Base-by-base conservation (phyloP, 2,888 invertebrate genomes). In the Trissolcus brochymenae region DNA sequence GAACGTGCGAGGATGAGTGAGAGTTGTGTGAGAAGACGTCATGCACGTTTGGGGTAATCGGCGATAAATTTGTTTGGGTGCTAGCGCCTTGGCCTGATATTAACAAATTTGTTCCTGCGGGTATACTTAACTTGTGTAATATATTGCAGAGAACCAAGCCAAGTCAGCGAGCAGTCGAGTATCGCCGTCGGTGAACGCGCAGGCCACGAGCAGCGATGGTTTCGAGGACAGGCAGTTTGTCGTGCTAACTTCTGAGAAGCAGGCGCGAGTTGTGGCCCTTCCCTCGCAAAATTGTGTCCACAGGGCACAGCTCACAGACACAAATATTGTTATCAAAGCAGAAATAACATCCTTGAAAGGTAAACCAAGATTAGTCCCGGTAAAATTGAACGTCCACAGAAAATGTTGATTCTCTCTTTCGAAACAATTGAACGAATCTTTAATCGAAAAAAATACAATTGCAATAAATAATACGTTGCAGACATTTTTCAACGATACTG, bases 211-310 rank as follows among this genome's bases (percentile, higher is more conserved):
- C 75, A 90, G 88, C 76, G 91, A 90, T 81, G 86, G 91, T 83
- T 88, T 91, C 84, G 93, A 93, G 84, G 97, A 98, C 90, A 92
- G 96, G 80, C 98, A 98, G 92, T 97, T 96, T 90, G 95, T 96
- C 81, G 96, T 97, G 64, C 93, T 98, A 83, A 95, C 95, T 79
- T 97, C 97, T 74, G 98, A 98, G 91, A 98, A 97, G 90, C 96
- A 98, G 91, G 97, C 96, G 78, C 93, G 96, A 84, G 96, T 98
- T 80, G 95, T 98, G 80, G 96, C 97, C 81, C 92, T 98, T 87
- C 98, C 98, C 80, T 97, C 97, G 84, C 98, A 98, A 90, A 96
- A 95, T 89, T 97, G 97, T 91, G 94, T 97, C 83, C 97, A 96
- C 91, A 93, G 97, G 84, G 95, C 96, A 90, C 97, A 97, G 90